These are phyloP conservation scores for Apaloderma vittatum DNA, from an alignment of 2,113 vertebrate genomes.

Conservation along the genomic window DNA sequence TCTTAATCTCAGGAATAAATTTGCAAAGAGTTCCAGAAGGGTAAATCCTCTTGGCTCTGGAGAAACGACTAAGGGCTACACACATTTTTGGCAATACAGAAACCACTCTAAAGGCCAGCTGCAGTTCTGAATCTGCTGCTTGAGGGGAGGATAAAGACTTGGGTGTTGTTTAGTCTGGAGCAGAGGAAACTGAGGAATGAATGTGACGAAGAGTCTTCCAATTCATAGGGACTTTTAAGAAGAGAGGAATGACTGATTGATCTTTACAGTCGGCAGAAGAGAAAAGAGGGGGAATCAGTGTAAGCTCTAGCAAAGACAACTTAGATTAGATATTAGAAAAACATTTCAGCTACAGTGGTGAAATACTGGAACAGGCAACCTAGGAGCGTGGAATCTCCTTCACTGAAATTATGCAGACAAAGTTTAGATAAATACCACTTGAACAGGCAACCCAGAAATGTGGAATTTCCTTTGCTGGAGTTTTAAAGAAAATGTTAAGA, in stretches of 20 bases:
- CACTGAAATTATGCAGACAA: constrained; percentile 37
- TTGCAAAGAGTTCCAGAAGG: background rate
- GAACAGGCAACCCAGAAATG: constrained; percentile 28
- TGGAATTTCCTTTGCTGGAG: constrained; percentile 23
- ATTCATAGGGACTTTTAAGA: background rate
- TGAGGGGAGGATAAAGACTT: background rate
- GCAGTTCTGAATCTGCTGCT: background rate
- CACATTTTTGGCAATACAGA: constrained; percentile 1
- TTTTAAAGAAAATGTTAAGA: constrained; percentile 31
- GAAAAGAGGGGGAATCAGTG: constrained; percentile 19
- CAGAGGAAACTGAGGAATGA: constrained; percentile 57
- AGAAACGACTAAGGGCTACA: background rate
- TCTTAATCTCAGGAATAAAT: background rate
- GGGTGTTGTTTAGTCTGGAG: constrained; percentile 60
- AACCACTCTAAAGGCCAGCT: background rate
- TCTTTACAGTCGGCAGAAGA: background rate
- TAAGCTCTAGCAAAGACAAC: constrained; percentile 43
- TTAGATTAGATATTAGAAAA: constrained; percentile 46
- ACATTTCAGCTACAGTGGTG: background rate
- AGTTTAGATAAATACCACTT: constrained; percentile 58
- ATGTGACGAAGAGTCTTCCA: constrained; percentile 39
- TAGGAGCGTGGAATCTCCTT: constrained; percentile 3
- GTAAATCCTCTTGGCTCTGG: background rate
- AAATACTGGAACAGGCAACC: constrained; percentile 30
- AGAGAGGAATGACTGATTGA: constrained; percentile 22